Evolutionary conservation across 2,888 invertebrate genomes (phyloP).

Genomic region (Machimus rusticus): DNA sequence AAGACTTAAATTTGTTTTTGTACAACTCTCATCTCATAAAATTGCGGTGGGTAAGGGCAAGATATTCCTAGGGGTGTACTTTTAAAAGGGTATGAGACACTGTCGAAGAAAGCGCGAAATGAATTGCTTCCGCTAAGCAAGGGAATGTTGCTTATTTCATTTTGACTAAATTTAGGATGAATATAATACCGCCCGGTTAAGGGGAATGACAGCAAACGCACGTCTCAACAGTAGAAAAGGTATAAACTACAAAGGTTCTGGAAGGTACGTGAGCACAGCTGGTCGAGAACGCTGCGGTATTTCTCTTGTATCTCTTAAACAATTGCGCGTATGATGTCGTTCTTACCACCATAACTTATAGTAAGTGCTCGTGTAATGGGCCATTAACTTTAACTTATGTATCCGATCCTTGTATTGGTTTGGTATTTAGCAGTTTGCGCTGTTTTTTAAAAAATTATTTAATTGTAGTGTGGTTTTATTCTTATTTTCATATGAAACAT

Average conservation of each 20-base stretch:
- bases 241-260: background rate
- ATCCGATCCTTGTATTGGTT: background rate
- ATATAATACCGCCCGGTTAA: background rate
- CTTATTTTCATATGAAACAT: background rate
- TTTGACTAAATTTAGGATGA: background rate
- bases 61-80: background rate
- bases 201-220: background rate
- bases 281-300: background rate
- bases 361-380: background rate
- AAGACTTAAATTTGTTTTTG: background rate
- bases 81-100: background rate
- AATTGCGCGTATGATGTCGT: background rate
- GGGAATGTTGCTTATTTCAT: background rate
- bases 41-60: background rate
- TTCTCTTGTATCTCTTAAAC: background rate
- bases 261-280: background rate
- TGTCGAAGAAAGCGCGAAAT: background rate
- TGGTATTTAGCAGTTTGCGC: background rate
- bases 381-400: background rate
- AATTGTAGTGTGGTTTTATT: background rate
- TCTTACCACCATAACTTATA: background rate
- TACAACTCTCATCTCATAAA: background rate
- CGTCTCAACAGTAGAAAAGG: background rate
- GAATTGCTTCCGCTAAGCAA: background rate
- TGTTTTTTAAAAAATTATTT: background rate